Percentiles rank a stretch among this genome's conserved stretches.
These are phyloP conservation scores for Xyrauchen texanus DNA, from an alignment of 2,113 vertebrate genomes.

Conservation along the genomic window DNA sequence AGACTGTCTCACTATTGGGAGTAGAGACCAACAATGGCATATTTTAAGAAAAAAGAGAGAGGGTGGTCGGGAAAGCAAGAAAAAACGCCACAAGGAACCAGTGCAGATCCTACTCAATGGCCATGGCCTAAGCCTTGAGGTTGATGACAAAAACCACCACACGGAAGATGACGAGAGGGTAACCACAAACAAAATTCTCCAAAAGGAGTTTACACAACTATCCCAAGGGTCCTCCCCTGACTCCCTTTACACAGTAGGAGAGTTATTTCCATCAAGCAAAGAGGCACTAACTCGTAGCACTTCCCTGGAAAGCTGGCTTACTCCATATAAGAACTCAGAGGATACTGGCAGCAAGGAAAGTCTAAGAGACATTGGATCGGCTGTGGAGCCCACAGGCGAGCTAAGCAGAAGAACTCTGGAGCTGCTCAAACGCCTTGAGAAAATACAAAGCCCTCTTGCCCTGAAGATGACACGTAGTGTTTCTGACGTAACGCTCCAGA, in stretches of 20 bases:
- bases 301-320: slow-evolving; percentile 89
- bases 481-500: slow-evolving; percentile 89
- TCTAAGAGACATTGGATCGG: slow-evolving; percentile 70
- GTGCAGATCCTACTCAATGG: slow-evolving; percentile 65
- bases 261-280: slow-evolving; percentile 81
- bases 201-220: slow-evolving; percentile 64
- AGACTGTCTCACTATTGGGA: slow-evolving; percentile 45
- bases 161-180: slow-evolving; percentile 56
- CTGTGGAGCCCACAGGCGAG: slow-evolving; percentile 82
- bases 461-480: slow-evolving; percentile 90
- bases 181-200: slow-evolving; percentile 52
- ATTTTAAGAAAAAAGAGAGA: slow-evolving; percentile 71
- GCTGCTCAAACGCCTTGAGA: slow-evolving; percentile 90
- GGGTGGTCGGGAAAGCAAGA: slow-evolving; percentile 59
- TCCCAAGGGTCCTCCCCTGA: slow-evolving; percentile 89
- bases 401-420: slow-evolving; percentile 94
- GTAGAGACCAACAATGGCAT: slow-evolving; percentile 35
- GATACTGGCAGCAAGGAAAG: slow-evolving; percentile 81
- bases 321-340: slow-evolving; percentile 79
- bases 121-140: slow-evolving; percentile 71
- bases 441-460: slow-evolving; percentile 87
- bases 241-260: slow-evolving; percentile 84
- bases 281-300: slow-evolving; percentile 85
- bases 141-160: slow-evolving; percentile 57
- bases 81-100: slow-evolving; percentile 50